phyloP scores from a whole-genome alignment of 1,140 invertebrate species.

The Hylaeus anthracinus region DNA sequence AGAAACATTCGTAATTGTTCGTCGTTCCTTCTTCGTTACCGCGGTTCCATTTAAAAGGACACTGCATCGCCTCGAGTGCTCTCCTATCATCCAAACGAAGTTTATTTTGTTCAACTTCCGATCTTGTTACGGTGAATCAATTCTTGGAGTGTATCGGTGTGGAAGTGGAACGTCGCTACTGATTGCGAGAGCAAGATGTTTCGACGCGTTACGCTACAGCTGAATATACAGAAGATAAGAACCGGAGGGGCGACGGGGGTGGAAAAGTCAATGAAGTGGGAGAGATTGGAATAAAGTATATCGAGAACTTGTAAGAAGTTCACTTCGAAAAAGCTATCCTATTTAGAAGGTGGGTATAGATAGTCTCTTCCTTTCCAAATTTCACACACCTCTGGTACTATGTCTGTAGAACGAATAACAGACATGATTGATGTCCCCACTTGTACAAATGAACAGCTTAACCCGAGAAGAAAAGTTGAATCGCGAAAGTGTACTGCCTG shows the following conservation, averaged over 20 bases:
- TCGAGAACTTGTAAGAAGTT: not conserved
- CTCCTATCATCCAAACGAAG: not conserved
- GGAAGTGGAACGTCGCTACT: not conserved
- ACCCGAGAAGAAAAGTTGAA: not conserved
- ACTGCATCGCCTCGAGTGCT: not conserved
- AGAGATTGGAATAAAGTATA: not conserved
- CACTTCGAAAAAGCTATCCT: not conserved
- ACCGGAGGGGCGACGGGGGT: not conserved
- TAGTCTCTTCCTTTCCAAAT: not conserved
- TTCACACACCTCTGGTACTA: not conserved
- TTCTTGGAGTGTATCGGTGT: not conserved
- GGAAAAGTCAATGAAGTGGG: not conserved
- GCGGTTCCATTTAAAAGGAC: conserved; percentile 17
- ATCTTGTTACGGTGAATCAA: not conserved
- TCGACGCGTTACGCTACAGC: conserved; percentile 15
- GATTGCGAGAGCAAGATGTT: not conserved
- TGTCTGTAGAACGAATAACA: not conserved
- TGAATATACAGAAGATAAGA: conserved; percentile 34
- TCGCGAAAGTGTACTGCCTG: not conserved
- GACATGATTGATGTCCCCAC: not conserved
- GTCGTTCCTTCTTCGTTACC: not conserved
- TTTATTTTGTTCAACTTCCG: not conserved
- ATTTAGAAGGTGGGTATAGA: not conserved
- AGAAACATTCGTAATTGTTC: conserved; percentile 10
- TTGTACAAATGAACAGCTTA: not conserved